Evolutionary conservation across 92 coral and sea anemone genomes (phyloP), one percentile per base, ranked within the genome.

Genomic region (Metridium senile): DNA sequence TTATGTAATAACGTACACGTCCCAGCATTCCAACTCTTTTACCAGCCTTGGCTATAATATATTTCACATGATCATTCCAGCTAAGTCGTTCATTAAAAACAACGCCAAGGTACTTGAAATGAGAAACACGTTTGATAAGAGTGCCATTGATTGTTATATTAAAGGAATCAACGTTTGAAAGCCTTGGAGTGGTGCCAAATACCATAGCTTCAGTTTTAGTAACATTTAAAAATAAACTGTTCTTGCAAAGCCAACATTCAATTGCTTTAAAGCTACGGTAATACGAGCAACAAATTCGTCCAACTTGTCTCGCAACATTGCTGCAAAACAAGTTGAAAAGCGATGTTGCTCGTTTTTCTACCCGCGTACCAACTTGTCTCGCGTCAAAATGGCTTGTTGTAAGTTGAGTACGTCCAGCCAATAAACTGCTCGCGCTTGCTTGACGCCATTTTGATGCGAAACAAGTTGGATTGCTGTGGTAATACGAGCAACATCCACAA

Each of bases 171-270:
- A 73, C 74, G 54, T 30, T 64, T 1, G 74, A 81, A n/a, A 72
- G 66, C 39, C 72, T 83, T 19, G 74, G 78, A 22, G 82, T 51
- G 16, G 72, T 66, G 20, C 82, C 87, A 62, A 84, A 84, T 59
- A 84, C 65, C 79, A 84, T 84, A 53, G 88, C 83, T 84, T 83
- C 88, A 51, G 88, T 83, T 70, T 83, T 83, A 61, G 56, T 11
- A 19, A 62, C 80, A 62, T 81, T 74, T 25, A 82, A 23, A 70
- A 76, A 83, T 54, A 83, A 58, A 58, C 87, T 82, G 49, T 75
- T 82, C 23, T 20, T 9, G 39, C 29, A 57, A 70, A 83, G 77
- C 72, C 82, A 75, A 51, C 33, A 67, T 47, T 35, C 70, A 74
- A 82, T 66, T n/a, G n/a, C n/a, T n/a, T n/a, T n/a, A n/a, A n/a